These are phyloP conservation scores for Parasteatoda tepidariorum DNA, from an alignment of 1,140 invertebrate genomes.

Conservation along the genomic window DNA sequence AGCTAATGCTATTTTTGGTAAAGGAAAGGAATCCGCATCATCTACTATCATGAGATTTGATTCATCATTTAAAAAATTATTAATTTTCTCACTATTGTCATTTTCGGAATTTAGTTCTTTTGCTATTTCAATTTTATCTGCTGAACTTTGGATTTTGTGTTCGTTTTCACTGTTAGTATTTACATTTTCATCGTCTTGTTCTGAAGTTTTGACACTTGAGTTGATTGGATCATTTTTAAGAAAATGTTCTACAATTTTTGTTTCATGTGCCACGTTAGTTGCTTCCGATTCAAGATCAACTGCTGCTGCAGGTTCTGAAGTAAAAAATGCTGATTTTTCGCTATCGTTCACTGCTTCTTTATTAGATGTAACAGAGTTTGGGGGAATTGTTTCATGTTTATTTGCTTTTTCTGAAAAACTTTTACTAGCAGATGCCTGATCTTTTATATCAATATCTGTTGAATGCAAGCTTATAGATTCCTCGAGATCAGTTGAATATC, in stretches of 20 bases:
- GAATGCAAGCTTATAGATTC: conserved; percentile 19
- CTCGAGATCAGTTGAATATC: conserved; percentile 17
- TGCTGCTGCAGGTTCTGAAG: not conserved
- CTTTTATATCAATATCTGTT: not conserved
- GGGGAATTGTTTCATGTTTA: not conserved
- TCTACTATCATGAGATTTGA: not conserved
- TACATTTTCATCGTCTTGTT: not conserved
- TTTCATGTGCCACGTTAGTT: not conserved
- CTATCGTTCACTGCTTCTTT: not conserved
- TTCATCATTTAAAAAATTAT: too few relatives aligned
- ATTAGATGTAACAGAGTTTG: not conserved
- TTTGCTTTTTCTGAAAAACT: not conserved
- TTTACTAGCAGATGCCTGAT: not conserved
- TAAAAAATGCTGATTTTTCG: not conserved
- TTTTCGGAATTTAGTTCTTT: not conserved
- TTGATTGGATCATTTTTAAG: not conserved
- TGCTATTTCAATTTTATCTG: not conserved
- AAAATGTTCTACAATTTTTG: not conserved
- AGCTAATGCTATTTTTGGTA: too few relatives aligned
- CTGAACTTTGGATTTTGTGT: not conserved
- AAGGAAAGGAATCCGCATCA: not conserved
- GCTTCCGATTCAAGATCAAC: not conserved
- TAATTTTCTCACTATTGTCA: not conserved
- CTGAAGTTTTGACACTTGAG: not conserved
- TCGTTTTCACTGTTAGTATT: not conserved